Evolutionary conservation across 1,140 invertebrate genomes (phyloP).

Genomic region (Musca domestica): DNA sequence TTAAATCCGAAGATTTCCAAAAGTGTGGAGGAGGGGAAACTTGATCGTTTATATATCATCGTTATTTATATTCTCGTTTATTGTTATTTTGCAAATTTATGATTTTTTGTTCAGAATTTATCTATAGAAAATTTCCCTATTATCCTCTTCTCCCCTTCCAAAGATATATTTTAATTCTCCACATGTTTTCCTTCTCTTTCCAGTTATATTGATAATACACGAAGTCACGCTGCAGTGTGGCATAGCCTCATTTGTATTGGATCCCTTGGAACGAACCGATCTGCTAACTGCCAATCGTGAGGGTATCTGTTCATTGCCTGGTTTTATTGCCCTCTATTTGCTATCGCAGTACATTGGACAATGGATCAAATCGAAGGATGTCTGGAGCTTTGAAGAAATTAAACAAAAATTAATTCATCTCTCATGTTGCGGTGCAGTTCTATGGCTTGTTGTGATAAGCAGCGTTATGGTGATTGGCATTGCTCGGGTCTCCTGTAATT

Average conservation of each 20-base stretch:
- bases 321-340: slow-evolving; percentile 82
- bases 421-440: slow-evolving; percentile 50
- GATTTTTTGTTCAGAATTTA: too few relatives aligned
- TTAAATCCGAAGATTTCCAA: too few relatives aligned
- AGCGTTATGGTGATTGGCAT: slow-evolving; percentile 56
- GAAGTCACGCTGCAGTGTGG: slow-evolving; percentile 66
- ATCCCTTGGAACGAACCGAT: slow-evolving; percentile 56
- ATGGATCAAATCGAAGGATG: slow-evolving; percentile 56
- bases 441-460: slow-evolving; percentile 57
- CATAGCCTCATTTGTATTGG: slow-evolving; percentile 72
- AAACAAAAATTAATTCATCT: slow-evolving; percentile 49
- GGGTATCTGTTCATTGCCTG: slow-evolving; percentile 79
- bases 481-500: slow-evolving; percentile 74
- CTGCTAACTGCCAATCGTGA: slow-evolving; percentile 84
- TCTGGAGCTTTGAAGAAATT: slow-evolving; percentile 36
- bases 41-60: too few relatives aligned
- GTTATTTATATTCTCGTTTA: too few relatives aligned
- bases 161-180: too few relatives aligned
- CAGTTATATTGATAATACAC: slow-evolving; percentile 63
- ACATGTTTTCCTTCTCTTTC: not conserved
- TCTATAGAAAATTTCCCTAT: too few relatives aligned
- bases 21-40: too few relatives aligned
- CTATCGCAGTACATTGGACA: slow-evolving; percentile 68
- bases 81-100: too few relatives aligned
- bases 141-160: too few relatives aligned